phyloP scores from a whole-genome alignment of 2,113 vertebrate genomes.

The Leptobrachium leishanense region DNA sequence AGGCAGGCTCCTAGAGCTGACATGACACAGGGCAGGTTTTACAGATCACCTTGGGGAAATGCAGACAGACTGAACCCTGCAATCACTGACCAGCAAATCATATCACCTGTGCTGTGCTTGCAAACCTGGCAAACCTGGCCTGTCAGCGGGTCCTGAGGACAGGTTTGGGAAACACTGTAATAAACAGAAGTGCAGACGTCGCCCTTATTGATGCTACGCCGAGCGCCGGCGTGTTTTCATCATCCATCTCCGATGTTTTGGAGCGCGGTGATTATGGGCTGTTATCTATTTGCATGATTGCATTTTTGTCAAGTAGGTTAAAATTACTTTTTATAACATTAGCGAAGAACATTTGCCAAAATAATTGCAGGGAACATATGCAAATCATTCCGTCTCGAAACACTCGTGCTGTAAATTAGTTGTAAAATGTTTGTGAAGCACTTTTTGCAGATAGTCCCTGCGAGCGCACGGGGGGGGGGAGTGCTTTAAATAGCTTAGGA shows the following conservation, averaged over 20 bases:
- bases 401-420: constrained; percentile 48
- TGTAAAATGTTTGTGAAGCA: constrained; percentile 48
- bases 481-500: constrained; percentile 34
- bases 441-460: constrained; percentile 45
- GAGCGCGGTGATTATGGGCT: constrained; percentile 41
- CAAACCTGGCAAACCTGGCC: no score
- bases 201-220: constrained; percentile 23
- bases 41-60: no score
- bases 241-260: constrained; percentile 26
- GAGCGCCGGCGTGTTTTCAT: constrained; percentile 43
- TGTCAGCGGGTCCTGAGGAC: no score
- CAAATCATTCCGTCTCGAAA: constrained; percentile 47
- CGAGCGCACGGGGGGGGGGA: constrained; percentile 16
- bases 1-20: no score
- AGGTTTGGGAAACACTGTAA: no score
- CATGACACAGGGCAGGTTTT: no score
- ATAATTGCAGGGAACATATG: constrained; percentile 49
- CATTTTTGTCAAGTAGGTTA: constrained; percentile 50
- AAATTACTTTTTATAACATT: constrained; percentile 50
- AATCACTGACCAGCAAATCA: no score
- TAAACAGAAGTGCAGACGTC: constrained; percentile 1
- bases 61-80: no score
- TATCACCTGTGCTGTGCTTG: no score
- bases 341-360: constrained; percentile 44
- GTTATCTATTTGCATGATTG: constrained; percentile 51